Base-by-base conservation (phyloP, 1,140 invertebrate genomes). In the Diachasma alloeum region DNA sequence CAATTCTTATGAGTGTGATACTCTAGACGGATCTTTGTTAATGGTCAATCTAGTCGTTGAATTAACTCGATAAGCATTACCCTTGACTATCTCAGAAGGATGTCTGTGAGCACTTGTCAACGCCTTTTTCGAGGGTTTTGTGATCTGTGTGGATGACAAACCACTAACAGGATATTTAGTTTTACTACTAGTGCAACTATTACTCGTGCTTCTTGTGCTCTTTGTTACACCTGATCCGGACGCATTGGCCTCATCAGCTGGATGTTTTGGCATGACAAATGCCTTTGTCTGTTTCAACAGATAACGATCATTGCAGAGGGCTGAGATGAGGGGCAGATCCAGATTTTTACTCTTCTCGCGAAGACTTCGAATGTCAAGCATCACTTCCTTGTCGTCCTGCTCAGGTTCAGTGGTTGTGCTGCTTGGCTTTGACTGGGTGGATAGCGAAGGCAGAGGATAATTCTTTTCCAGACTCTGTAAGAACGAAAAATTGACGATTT, bases 291-390 rank as follows among this genome's bases (percentile, higher is more conserved):
- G 95, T 87, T 96, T 96, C 56, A 96, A 86, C 75, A 96, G 88
- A 46, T 95, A 95, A 36, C 94, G 91, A 87, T 97, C 96, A 84
- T 97, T 97, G 88, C 96, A 97, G 67, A 97, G 89, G 4, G 96
- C 96, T 46, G 95, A 94, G 83, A 97, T 97, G 36, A 97, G 88
- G 15, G 96, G 96, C 82, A 97, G 89, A 87, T 97, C 96, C 78
- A 97, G 88, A 82, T 96, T 95, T 79, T 94, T 93, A 88, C 95
- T 96, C 89, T 96, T 96, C 87, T 97, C 95, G 37, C 96, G 91
- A 46, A 97, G 88, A 53, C 94, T 93, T 77, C 93, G 93, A 76
- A 96, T 96, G 84, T 96, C 95, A 80, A 96, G 87, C 83, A 94
- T 90, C 17, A 88, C 88, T 36, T 90, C 86, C 15, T 85, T 84